These are phyloP conservation scores for Phoeniculus purpureus DNA, from an alignment of 2,797 vertebrate genomes.

Conservation along the genomic window DNA sequence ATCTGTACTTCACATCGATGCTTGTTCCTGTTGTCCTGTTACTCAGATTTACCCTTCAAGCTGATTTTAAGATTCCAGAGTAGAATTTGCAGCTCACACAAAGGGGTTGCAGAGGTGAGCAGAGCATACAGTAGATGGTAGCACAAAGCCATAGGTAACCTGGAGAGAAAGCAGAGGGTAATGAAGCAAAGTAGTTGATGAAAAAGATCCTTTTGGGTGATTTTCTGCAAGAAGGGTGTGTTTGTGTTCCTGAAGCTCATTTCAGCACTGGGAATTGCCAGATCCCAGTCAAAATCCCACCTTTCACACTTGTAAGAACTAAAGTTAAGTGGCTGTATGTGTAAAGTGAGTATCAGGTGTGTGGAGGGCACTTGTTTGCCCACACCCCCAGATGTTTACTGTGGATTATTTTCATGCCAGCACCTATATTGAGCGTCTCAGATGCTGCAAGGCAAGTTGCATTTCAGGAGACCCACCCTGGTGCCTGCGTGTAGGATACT, in stretches of 20 bases:
- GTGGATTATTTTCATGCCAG: neutral
- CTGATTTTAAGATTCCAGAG: neutral
- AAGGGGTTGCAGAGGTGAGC: neutral
- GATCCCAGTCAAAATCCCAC: neutral
- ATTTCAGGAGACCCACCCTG: neutral
- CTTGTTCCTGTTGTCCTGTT: neutral
- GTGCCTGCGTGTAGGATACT: neutral
- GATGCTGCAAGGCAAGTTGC: neutral
- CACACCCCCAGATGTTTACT: neutral
- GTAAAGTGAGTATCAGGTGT: neutral
- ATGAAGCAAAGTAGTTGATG: rapidly evolving
- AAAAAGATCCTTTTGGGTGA: neutral
- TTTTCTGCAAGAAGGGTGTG: neutral
- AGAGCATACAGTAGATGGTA: neutral
- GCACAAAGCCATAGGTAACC: neutral
- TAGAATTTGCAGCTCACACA: rapidly evolving
- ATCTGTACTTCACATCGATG: too few species aligned
- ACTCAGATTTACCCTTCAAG: neutral
- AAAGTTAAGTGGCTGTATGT: neutral
- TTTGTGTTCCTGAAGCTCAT: neutral
- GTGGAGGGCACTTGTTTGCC: neutral
- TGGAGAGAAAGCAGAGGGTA: neutral
- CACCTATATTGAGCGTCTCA: neutral
- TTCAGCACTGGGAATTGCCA: neutral
- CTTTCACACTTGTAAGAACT: neutral